Evolutionary conservation across 2,888 invertebrate species (phyloP).

Genomic region (Pseudolycoriella hygida): DNA sequence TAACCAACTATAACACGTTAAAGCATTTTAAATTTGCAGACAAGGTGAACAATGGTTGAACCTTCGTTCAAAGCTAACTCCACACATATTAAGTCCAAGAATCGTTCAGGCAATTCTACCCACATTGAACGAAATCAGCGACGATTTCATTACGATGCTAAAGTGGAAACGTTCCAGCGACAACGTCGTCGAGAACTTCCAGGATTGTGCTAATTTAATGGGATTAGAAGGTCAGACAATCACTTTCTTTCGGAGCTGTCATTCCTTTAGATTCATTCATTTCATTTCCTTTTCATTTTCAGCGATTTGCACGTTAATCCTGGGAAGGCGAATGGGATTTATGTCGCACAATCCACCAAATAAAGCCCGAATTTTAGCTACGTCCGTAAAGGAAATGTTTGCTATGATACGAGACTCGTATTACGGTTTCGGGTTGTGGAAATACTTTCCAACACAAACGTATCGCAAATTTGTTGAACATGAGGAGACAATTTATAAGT

Average conservation of each 20-base stretch:
- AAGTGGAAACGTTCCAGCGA: slow-evolving; percentile 35
- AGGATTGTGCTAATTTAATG: slow-evolving; percentile 56
- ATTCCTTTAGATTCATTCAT: not conserved
- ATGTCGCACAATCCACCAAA: slow-evolving; percentile 35
- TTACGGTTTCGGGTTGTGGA: slow-evolving; percentile 70
- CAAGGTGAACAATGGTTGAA: slow-evolving; percentile 65
- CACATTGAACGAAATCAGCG: slow-evolving; percentile 53
- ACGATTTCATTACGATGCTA: slow-evolving; percentile 56
- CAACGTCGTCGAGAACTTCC: slow-evolving; percentile 41
- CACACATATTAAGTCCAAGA: slow-evolving; percentile 55
- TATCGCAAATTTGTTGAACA: slow-evolving; percentile 52
- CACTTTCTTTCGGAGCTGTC: not conserved
- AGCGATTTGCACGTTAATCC: slow-evolving; percentile 61
- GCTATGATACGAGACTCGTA: slow-evolving; percentile 63
- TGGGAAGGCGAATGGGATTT: slow-evolving; percentile 65
- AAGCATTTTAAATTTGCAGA: too few species aligned
- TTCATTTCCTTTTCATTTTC: slow-evolving; percentile 6
- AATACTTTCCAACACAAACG: slow-evolving; percentile 51
- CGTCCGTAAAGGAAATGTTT: slow-evolving; percentile 62
- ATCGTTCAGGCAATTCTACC: slow-evolving; percentile 60
- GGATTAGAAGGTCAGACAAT: slow-evolving; percentile 50
- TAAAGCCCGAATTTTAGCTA: slow-evolving; percentile 42
- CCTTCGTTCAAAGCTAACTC: slow-evolving; percentile 51
- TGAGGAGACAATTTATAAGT: slow-evolving; percentile 69
- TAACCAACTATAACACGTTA: too few species aligned